These are phyloP conservation scores for Acleris holmiana DNA, from an alignment of 2,888 invertebrate species.

Conservation along the genomic window DNA sequence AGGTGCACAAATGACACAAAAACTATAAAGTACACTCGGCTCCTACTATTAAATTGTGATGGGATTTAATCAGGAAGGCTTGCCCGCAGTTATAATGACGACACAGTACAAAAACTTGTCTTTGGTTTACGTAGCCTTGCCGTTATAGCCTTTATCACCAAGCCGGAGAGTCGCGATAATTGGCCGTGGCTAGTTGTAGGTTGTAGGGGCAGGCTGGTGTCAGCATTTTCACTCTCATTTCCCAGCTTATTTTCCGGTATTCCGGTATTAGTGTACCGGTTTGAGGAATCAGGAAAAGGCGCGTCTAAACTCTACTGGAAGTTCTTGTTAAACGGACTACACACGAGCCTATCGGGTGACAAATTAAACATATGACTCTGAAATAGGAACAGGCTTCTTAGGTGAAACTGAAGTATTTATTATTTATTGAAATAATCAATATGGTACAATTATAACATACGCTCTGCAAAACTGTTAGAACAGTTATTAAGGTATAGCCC, in stretches of 20 bases:
- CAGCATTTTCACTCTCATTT: constrained; percentile 37
- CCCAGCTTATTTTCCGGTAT: constrained; percentile 35
- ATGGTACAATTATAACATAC: too few species aligned
- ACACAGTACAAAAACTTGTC: constrained; percentile 21
- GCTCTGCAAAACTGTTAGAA: too few species aligned
- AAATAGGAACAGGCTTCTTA: too few species aligned
- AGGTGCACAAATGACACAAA: neutral
- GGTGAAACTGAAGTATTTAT: too few species aligned
- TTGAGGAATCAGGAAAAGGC: constrained; percentile 38
- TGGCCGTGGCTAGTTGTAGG: constrained; percentile 1
- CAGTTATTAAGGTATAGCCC: too few species aligned
- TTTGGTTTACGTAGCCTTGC: neutral
- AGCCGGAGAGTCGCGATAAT: constrained; percentile 2
- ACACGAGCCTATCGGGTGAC: constrained; percentile 7
- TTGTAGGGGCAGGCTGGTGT: constrained; percentile 22
- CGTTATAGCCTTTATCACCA: constrained; percentile 10
- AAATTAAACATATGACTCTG: neutral
- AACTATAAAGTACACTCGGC: too few species aligned
- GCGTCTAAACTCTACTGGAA: constrained; percentile 34
- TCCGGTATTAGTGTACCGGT: constrained; percentile 33
- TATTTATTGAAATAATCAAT: too few species aligned
- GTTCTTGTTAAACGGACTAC: constrained; percentile 30
- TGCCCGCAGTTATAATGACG: constrained; percentile 28
- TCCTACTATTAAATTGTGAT: constrained; percentile 15
- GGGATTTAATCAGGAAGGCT: constrained; percentile 28